phyloP scores from a whole-genome alignment of 2,888 invertebrate genomes.

The Epinotia demarniana region DNA sequence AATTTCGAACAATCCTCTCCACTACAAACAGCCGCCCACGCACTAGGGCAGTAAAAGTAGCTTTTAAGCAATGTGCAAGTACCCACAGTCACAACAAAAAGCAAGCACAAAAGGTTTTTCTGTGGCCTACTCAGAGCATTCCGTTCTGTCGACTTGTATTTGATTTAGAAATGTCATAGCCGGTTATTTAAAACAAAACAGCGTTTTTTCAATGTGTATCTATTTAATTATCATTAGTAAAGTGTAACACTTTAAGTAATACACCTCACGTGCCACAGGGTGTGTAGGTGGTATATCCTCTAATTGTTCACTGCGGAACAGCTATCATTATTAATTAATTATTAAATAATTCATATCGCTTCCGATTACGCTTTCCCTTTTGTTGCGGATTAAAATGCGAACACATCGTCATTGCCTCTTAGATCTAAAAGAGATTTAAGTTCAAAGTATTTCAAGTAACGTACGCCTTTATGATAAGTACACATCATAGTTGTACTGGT shows the following conservation, averaged over 20 bases:
- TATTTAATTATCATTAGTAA: neutral
- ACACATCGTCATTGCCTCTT: neutral
- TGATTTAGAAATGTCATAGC: constrained; percentile 18
- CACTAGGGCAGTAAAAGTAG: constrained; percentile 67
- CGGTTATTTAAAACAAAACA: constrained; percentile 13
- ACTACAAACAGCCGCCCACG: constrained; percentile 75
- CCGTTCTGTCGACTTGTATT: constrained; percentile 31
- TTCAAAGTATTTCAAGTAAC: neutral
- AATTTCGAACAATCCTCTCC: constrained; percentile 62
- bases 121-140: constrained; percentile 24
- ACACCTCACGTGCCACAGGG: neutral
- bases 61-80: constrained; percentile 70
- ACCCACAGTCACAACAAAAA: constrained; percentile 40
- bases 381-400: constrained; percentile 6
- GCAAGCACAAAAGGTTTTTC: constrained; percentile 39
- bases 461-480: constrained; percentile 5
- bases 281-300: constrained; percentile 11
- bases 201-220: neutral
- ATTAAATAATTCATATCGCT: constrained; percentile 3
- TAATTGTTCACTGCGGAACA: constrained; percentile 7
- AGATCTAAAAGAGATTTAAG: neutral
- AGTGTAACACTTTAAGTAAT: neutral
- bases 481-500: constrained; percentile 41
- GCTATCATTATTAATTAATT: neutral
- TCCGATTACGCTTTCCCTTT: constrained; percentile 33